These are phyloP conservation scores for Octomys mimax DNA, from an alignment of 2,797 vertebrate genomes.

Conservation along the genomic window DNA sequence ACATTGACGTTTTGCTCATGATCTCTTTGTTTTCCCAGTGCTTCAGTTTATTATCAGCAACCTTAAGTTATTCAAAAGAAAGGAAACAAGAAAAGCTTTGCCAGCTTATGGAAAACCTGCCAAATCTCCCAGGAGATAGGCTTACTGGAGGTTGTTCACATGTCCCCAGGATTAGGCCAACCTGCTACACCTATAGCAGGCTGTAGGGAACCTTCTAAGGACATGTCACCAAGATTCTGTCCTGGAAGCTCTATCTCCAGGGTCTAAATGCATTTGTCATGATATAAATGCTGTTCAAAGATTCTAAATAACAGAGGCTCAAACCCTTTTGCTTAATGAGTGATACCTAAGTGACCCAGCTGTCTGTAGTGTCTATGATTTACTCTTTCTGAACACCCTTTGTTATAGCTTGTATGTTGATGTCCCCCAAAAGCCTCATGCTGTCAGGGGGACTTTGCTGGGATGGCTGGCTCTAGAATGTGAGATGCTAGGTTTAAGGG, in stretches of 20 bases:
- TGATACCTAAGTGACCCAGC: background rate
- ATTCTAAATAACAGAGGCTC: background rate
- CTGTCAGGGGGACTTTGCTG: background rate
- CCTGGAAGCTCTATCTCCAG: background rate
- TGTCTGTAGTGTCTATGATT: background rate
- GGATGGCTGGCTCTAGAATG: background rate
- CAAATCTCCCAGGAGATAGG: slow-evolving; percentile 1
- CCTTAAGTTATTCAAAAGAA: slow-evolving; percentile 50
- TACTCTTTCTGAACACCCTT: background rate
- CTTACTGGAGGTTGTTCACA: background rate
- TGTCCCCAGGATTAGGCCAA: background rate
- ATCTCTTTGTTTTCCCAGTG: background rate
- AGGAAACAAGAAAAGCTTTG: background rate
- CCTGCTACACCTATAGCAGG: background rate
- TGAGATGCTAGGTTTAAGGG: too few species aligned
- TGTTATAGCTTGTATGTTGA: background rate
- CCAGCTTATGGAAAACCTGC: slow-evolving; percentile 35
- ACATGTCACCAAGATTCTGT: background rate
- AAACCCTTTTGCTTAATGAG: background rate
- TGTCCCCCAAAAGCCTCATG: background rate
- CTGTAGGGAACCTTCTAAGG: background rate
- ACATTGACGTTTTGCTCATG: slow-evolving; percentile 20
- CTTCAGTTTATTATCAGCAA: slow-evolving; percentile 23
- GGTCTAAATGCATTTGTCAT: background rate
- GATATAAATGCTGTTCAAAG: background rate